Base-by-base conservation (phyloP, 2,888 invertebrate genomes). In the Meandrusa payeni region DNA sequence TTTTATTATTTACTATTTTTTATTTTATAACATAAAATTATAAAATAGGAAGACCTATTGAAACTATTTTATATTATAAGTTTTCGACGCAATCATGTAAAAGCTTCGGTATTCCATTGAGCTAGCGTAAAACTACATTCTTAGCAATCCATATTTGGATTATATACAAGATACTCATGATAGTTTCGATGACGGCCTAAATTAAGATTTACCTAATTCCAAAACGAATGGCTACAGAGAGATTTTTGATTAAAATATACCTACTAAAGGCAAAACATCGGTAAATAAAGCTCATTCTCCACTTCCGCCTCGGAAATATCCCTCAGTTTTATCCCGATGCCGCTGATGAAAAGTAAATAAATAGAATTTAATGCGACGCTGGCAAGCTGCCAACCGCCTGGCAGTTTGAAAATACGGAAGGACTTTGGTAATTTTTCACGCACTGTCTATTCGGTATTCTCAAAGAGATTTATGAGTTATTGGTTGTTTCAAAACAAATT, bases 401-500 rank as follows among this genome's bases (percentile, higher is more conserved):
- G 3, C 37, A 38, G 32, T 38, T 38, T 38, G 32, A 33, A 39
- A 44, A 44, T 44, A 39, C 13, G 38, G 24, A 38, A 39, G 33
- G 44, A 43, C 9, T 36, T 26, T 13, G 32, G 22, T 28, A 32
- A 39, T 44, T 38, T 39, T 39, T 44, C 44, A 39, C 10, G 38
- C 22, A 15, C 19, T 27, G 38, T 32, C 44, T 27, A 44, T 44
- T 20, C 6, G 22, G 33, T 27, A 39, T 33, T 27, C 23, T 27
- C 23, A 13, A 19, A 7, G 15, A 27, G 27, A 44, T 33, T 32
- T 28, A 33, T 39, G 22, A 32, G 5, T 7, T 32, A 32, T 32
- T 32, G 9, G 32, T 10, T 10, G 19, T 31, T n/a, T n/a, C n/a
- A n/a, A n/a, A n/a, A n/a, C n/a, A n/a, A n/a, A n/a, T n/a, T n/a